phyloP scores from a whole-genome alignment of 2,113 vertebrate species.

The Laterallus jamaicensis region DNA sequence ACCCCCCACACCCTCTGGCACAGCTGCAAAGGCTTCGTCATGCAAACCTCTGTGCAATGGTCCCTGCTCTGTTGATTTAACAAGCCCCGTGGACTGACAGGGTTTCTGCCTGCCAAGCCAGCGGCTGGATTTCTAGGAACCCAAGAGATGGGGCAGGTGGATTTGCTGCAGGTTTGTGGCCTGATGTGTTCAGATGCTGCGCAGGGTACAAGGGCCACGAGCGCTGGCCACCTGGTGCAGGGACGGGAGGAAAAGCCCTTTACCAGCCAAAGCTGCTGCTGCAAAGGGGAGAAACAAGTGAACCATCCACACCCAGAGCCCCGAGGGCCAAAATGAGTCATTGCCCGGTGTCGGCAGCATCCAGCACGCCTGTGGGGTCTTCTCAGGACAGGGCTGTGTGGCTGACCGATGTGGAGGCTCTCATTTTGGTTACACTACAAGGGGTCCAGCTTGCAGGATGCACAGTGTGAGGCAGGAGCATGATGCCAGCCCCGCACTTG shows the following conservation, averaged over 20 bases:
- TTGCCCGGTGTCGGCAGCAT: neutral
- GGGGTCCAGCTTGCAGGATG: neutral
- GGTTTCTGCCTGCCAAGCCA: neutral
- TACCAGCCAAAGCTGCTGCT: neutral
- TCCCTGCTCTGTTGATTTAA: neutral
- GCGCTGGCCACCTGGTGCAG: neutral
- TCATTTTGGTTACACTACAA: neutral
- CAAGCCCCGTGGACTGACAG: neutral
- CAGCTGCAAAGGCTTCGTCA: rapidly evolving
- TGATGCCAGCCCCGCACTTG: neutral
- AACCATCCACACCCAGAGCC: neutral
- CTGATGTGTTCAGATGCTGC: neutral
- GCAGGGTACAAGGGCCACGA: rapidly evolving
- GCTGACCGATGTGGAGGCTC: neutral
- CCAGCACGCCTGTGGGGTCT: neutral
- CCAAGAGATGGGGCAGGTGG: neutral
- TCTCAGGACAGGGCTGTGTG: neutral
- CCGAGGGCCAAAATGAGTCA: neutral
- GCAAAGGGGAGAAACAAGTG: neutral
- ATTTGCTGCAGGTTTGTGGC: neutral
- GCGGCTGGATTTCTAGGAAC: constrained; percentile 5
- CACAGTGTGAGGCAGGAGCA: neutral
- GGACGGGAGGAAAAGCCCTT: neutral
- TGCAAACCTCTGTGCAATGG: neutral
- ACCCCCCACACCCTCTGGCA: neutral